Conservation (phyloP, 2,888 invertebrate species). For the Tetrapedia diversipes region DNA sequence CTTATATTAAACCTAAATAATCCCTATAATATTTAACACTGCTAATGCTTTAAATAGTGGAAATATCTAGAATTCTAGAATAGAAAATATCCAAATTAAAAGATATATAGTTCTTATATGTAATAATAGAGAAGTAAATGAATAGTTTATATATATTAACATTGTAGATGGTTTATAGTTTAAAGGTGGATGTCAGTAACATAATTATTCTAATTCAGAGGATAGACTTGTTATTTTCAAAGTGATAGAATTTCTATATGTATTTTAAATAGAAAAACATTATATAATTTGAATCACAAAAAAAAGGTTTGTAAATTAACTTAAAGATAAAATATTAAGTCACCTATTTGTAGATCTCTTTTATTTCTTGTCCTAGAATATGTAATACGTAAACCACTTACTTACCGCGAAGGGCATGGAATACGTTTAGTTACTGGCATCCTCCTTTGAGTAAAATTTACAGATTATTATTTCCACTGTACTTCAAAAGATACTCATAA, state of each 20-base stretch:
- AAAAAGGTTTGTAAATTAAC: constrained; percentile 12
- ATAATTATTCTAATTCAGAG: constrained; percentile 16
- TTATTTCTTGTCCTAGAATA: constrained; percentile 55
- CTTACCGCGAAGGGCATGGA: constrained; percentile 69
- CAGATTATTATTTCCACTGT: constrained; percentile 65
- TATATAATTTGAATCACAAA: constrained; percentile 17
- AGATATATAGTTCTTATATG: neutral
- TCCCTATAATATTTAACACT: neutral
- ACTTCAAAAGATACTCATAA: constrained; percentile 68
- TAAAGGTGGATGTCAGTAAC: constrained; percentile 58
- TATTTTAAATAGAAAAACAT: neutral
- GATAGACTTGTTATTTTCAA: constrained; percentile 14
- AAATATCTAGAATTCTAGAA: constrained; percentile 14
- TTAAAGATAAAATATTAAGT: constrained; percentile 16
- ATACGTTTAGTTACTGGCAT: constrained; percentile 69
- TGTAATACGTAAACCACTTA: constrained; percentile 66
- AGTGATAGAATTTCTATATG: constrained; percentile 5
- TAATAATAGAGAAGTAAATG: neutral
- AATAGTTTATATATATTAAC: neutral
- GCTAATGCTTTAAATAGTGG: constrained; percentile 20
- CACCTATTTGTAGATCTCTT: constrained; percentile 34
- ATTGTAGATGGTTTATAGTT: neutral
- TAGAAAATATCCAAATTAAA: neutral
- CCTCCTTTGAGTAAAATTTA: constrained; percentile 67
- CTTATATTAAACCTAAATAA: neutral